These are phyloP conservation scores for Dendrolimus houi DNA, from an alignment of 2,888 invertebrate species.

Conservation along the genomic window DNA sequence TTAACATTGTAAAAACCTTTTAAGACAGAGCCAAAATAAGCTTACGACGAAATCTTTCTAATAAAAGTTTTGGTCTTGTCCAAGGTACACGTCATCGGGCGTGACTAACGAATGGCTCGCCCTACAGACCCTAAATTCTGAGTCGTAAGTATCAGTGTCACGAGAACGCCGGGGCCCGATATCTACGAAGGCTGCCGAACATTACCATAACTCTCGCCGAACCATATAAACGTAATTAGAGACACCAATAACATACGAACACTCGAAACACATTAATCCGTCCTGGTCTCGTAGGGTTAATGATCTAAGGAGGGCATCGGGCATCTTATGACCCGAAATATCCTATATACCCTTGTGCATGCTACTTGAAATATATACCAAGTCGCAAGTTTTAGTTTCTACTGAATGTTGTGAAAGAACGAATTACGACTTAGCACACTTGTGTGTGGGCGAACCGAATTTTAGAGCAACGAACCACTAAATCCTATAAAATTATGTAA, in stretches of 20 bases:
- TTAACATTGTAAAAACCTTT: conserved; percentile 37
- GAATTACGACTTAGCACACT: conserved; percentile 6
- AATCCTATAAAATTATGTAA: neutral
- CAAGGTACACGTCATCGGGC: conserved; percentile 76
- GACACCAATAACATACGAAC: conserved; percentile 60
- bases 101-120: conserved; percentile 76
- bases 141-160: conserved; percentile 73
- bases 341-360: neutral
- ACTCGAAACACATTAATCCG: conserved; percentile 66
- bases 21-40: conserved; percentile 52
- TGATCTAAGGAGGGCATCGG: conserved; percentile 45
- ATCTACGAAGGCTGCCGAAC: conserved; percentile 60
- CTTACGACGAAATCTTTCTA: conserved; percentile 61
- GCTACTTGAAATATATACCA: neutral
- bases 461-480: conserved; percentile 17
- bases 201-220: conserved; percentile 66
- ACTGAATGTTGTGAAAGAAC: neutral
- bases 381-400: neutral
- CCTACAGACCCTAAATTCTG: conserved; percentile 75
- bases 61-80: conserved; percentile 76
- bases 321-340: conserved; percentile 17
- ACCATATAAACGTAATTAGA: conserved; percentile 69
- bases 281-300: conserved; percentile 60
- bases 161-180: conserved; percentile 42
- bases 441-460: neutral